Evolutionary conservation across 2,888 invertebrate species (phyloP).

Genomic region (Lepidocyrtinus sp.): DNA sequence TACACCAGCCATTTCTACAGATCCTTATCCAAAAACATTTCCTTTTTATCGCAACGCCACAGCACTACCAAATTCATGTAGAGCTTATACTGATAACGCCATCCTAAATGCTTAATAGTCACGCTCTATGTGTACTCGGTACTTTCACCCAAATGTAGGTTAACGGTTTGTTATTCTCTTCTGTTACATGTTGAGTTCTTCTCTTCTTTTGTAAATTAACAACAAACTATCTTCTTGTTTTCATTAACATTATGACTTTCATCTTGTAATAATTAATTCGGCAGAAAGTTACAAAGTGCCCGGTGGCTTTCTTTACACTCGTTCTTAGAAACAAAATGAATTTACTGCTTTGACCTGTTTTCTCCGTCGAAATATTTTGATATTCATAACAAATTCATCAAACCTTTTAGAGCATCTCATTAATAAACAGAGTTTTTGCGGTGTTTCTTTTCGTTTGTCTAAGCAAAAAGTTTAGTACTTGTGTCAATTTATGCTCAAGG

Average conservation of each 20-base stretch:
- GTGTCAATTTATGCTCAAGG: too few species aligned
- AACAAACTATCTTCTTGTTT: conserved; percentile 8
- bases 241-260: background rate
- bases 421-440: background rate
- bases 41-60: background rate
- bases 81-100: too few species aligned
- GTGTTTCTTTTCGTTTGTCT: too few species aligned
- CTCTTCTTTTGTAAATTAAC: conserved; percentile 11
- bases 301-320: background rate
- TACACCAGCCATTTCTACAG: background rate
- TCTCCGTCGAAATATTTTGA: background rate
- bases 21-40: background rate
- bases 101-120: too few species aligned
- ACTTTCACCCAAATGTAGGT: conserved; percentile 26
- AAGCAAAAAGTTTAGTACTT: too few species aligned
- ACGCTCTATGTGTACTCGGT: too few species aligned
- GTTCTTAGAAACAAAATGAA: background rate
- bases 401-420: background rate
- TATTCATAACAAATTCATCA: background rate
- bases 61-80: background rate
- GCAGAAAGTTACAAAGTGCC: background rate
- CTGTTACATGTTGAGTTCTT: conserved; percentile 2
- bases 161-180: conserved; percentile 26
- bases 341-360: background rate
- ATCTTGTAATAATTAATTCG: too few species aligned